Conservation (phyloP, 2,797 vertebrate genomes). For the Okamejei kenojei region DNA sequence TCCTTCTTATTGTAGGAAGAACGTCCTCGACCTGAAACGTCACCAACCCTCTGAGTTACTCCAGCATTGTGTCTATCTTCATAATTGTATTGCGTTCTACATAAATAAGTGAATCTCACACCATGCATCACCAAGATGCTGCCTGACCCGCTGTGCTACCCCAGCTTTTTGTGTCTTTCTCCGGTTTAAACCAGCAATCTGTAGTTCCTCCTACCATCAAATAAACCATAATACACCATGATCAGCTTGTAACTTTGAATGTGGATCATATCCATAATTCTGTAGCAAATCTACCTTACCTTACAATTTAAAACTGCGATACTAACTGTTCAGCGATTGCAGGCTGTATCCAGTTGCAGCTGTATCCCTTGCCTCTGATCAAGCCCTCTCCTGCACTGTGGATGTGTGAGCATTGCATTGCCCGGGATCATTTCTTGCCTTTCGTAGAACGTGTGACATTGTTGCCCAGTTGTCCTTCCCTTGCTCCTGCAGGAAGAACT, state of each 20-base stretch:
- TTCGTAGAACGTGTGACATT: constrained; percentile 87
- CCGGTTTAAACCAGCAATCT: too few species aligned
- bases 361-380: not conserved
- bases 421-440: constrained; percentile 60
- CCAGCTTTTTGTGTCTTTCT: too few species aligned
- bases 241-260: not conserved
- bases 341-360: not conserved
- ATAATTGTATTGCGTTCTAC: not conserved
- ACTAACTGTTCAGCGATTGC: not conserved
- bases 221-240: not conserved
- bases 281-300: not conserved
- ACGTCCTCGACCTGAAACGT: too few species aligned
- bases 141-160: too few species aligned
- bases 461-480: constrained; percentile 89
- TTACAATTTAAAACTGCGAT: not conserved
- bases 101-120: too few species aligned
- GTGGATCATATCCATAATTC: not conserved
- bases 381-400: not conserved
- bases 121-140: too few species aligned
- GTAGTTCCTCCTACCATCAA: too few species aligned
- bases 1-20: too few species aligned
- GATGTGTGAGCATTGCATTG: too few species aligned
- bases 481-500: constrained; percentile 87
- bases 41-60: too few species aligned
- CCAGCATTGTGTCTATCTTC: too few species aligned